These are phyloP conservation scores for Heterodera filipjevi DNA, from an alignment of 2,888 invertebrate species.

Conservation along the genomic window DNA sequence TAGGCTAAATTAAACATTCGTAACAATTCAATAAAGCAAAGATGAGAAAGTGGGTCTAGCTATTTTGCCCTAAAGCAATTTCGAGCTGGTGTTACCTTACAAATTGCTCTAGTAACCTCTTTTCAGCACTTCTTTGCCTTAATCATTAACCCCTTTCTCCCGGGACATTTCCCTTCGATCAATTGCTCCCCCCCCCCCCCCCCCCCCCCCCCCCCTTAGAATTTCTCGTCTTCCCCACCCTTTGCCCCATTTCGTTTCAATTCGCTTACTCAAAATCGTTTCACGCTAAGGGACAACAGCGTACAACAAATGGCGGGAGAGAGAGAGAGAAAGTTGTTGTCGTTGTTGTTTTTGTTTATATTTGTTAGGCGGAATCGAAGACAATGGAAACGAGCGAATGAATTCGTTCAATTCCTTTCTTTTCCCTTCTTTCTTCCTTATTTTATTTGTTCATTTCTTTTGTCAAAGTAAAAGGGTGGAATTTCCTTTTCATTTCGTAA, in stretches of 20 bases:
- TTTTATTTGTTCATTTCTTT: background rate
- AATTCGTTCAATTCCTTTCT: background rate
- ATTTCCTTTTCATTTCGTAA: too few relatives aligned
- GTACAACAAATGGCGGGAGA: background rate
- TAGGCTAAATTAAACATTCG: too few relatives aligned
- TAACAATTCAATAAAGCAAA: too few relatives aligned
- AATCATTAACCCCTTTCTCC: background rate
- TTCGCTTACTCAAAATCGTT: background rate
- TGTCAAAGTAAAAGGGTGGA: background rate
- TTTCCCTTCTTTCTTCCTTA: background rate
- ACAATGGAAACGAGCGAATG: background rate
- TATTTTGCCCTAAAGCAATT: too few relatives aligned
- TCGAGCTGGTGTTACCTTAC: too few relatives aligned
- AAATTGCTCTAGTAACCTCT: too few relatives aligned
- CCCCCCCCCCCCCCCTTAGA: background rate
- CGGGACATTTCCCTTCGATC: background rate
- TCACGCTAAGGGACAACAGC: background rate
- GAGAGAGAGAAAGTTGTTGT: background rate
- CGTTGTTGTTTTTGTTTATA: background rate
- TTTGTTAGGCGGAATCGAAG: constrained; percentile 4
- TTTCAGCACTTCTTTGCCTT: too few relatives aligned
- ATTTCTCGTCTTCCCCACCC: background rate
- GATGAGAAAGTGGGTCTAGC: too few relatives aligned
- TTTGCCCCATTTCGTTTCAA: too few relatives aligned
- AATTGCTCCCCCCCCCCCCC: background rate